Evolutionary conservation across 2,888 invertebrate genomes (phyloP), one percentile per base, ranked within the genome.

Genomic region (Mesorhabditis spiculigera): DNA sequence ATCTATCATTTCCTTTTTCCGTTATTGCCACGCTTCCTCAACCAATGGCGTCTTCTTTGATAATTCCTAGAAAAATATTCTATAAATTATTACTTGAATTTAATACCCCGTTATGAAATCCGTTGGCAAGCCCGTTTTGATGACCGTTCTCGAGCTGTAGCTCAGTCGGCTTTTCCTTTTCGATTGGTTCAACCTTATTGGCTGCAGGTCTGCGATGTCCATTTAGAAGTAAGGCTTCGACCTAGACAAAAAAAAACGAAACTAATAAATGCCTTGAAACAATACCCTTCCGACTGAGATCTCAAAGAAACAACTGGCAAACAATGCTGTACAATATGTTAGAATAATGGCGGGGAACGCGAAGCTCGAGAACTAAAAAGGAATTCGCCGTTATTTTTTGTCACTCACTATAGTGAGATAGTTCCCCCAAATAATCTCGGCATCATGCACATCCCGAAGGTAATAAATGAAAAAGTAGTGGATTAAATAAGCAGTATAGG

Each of bases 401-500:
- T 28, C 8, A n/a, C 58, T 50, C n/a, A 50, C 58, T 13, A 50
- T 50, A 50, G 8, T n/a, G 58, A 50, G n/a, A 50, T 50, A 50
- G n/a, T 50, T n/a, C n/a, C 58, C 58, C 58, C 58, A 50, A 50
- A 50, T 50, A n/a, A 50, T 50, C 58, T 50, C 58, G 58, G 58
- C 8, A 45, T 72, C 72, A 5, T 72, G 68, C 6, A 75, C 45
- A 45, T 72, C 73, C 65, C 74, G n/a, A 58, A 68, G 75, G 45
- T 72, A 72, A 50, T 70, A 73, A 43, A 77, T n/a, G n/a, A 73
- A 65, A 66, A 75, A 68, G 71, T 68, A 73, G 50, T 82, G 82
- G 3, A 78, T 74, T 44, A 96, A 90, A 88, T 95, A 96, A 45
- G 94, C 92, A 87, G 94, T 93, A 88, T 94, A 96, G 4, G 95